Conservation (phyloP, 2,113 vertebrate species). For the Phoenicopterus ruber region DNA sequence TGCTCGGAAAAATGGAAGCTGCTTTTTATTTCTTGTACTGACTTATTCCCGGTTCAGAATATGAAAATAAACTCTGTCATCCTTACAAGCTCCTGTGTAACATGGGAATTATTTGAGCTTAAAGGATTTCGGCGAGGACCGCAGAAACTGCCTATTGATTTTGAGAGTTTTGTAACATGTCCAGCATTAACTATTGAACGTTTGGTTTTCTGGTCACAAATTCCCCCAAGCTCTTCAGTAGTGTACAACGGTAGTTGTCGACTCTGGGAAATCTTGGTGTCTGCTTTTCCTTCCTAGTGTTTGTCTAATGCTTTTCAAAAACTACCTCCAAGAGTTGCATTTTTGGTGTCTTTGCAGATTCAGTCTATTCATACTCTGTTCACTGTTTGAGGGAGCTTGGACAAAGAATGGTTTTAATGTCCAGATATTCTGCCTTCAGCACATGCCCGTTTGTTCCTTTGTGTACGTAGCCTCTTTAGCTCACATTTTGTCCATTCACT, state of each 20-base stretch:
- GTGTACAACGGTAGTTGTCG: background rate
- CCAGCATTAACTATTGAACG: background rate
- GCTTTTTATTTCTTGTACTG: slow-evolving; percentile 42
- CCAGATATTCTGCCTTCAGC: background rate
- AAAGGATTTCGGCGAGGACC: background rate
- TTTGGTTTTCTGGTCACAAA: slow-evolving; percentile 27
- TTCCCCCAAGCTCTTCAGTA: background rate
- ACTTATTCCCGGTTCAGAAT: slow-evolving; percentile 23
- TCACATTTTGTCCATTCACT: background rate
- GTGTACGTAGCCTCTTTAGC: background rate
- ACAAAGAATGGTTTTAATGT: background rate
- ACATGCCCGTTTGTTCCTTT: background rate
- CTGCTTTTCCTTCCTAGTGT: background rate
- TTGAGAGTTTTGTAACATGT: slow-evolving; percentile 26
- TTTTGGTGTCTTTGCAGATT: background rate
- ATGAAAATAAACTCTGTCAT: slow-evolving; percentile 52
- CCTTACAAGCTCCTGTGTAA: slow-evolving; percentile 43
- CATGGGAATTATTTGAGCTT: slow-evolving; percentile 26
- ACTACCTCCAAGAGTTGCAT: background rate
- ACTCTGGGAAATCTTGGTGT: background rate
- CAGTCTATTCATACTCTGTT: background rate
- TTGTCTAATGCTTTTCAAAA: background rate
- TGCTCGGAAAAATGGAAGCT: slow-evolving; percentile 24
- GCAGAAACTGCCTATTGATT: slow-evolving; percentile 44
- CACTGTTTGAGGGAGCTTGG: background rate